Percentiles rank a stretch among this genome's conserved stretches.
phyloP scores from a whole-genome alignment of 2,888 invertebrate genomes.

The Boloria selene region DNA sequence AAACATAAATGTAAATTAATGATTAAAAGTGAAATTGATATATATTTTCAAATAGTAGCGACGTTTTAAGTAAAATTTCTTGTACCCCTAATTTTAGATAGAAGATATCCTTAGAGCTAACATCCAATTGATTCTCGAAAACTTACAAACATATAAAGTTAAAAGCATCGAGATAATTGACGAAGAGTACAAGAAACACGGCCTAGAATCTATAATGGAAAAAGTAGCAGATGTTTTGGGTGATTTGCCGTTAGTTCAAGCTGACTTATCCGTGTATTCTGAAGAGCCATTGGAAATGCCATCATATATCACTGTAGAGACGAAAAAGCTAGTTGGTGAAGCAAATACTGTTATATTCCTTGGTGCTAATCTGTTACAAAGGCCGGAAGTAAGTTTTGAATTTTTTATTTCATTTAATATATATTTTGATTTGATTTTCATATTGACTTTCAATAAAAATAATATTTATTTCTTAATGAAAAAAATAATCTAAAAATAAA shows the following conservation, averaged over 20 bases:
- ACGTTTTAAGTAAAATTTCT: background rate
- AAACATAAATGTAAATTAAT: background rate
- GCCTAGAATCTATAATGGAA: slow-evolving; percentile 76
- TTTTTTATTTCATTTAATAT: no score
- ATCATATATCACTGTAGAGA: slow-evolving; percentile 80
- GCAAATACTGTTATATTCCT: slow-evolving; percentile 76
- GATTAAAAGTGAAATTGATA: background rate
- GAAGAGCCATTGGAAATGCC: slow-evolving; percentile 76
- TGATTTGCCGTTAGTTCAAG: slow-evolving; percentile 86
- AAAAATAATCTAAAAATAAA: background rate
- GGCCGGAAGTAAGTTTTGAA: slow-evolving; percentile 65
- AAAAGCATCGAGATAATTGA: slow-evolving; percentile 81
- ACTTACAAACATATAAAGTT: slow-evolving; percentile 83
- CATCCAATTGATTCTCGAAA: slow-evolving; percentile 89
- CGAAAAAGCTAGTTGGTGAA: slow-evolving; percentile 83
- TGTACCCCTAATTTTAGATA: slow-evolving; percentile 48
- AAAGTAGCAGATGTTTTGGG: slow-evolving; percentile 82
- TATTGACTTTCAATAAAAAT: background rate
- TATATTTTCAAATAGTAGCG: background rate
- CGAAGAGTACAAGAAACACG: slow-evolving; percentile 75
- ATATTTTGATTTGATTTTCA: no score
- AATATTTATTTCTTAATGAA: background rate
- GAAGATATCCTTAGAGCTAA: slow-evolving; percentile 82
- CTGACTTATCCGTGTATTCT: slow-evolving; percentile 83
- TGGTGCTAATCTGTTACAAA: slow-evolving; percentile 77